These are phyloP conservation scores for Drosophila baimaii DNA, from an alignment of 1,140 invertebrate species.

Conservation along the genomic window DNA sequence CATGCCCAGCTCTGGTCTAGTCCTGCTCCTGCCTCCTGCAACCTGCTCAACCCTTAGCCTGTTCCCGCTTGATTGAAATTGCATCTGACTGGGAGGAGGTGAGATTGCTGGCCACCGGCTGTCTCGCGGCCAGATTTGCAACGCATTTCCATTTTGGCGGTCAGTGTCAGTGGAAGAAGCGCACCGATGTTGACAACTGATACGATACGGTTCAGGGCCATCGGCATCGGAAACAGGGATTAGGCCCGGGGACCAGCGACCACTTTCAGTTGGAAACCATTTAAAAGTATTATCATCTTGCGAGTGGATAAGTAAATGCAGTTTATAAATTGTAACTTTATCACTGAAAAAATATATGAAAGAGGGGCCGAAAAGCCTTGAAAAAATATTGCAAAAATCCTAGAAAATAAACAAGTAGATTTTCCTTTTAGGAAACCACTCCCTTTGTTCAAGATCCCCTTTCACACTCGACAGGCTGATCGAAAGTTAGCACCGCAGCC, in stretches of 20 bases:
- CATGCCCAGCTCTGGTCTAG: slow-evolving; percentile 28
- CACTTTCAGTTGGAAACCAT: slow-evolving; percentile 20
- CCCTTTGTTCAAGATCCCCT: neutral
- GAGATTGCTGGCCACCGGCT: slow-evolving; percentile 27
- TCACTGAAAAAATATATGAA: too few species aligned
- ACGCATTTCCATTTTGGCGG: slow-evolving; percentile 76
- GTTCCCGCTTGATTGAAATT: slow-evolving; percentile 76
- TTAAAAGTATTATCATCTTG: neutral
- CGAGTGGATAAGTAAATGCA: neutral
- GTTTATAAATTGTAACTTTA: neutral
- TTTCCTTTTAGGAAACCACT: neutral
- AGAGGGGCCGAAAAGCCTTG: too few species aligned
- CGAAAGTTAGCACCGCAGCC: neutral
- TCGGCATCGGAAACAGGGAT: slow-evolving; percentile 17
- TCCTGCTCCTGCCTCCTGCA: slow-evolving; percentile 6
- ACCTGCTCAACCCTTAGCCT: slow-evolving; percentile 70
- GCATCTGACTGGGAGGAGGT: slow-evolving; percentile 48
- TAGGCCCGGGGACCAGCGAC: slow-evolving; percentile 18
- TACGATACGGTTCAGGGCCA: slow-evolving; percentile 66
- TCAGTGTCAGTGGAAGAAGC: slow-evolving; percentile 67
- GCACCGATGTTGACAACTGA: slow-evolving; percentile 74
- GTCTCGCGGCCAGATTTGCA: slow-evolving; percentile 59
- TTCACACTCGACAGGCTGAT: slow-evolving; percentile 25
- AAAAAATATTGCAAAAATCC: too few species aligned
- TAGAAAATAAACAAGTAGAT: too few species aligned